Percentiles rank a stretch among this genome's conserved stretches.
phyloP scores from a whole-genome alignment of 1,140 invertebrate genomes.

The Diachasmimorpha longicaudata region DNA sequence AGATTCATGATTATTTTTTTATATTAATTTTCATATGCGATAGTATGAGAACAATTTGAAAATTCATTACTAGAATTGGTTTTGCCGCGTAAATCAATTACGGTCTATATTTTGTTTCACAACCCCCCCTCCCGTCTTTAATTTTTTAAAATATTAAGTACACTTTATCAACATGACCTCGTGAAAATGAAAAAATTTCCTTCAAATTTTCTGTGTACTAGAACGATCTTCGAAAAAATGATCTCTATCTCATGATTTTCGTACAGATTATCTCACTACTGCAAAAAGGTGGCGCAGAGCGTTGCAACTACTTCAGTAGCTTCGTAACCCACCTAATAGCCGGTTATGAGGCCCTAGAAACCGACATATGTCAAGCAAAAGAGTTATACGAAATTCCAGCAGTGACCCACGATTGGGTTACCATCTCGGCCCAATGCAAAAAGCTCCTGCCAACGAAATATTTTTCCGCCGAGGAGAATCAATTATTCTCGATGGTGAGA shows the following conservation, averaged over 20 bases:
- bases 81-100: no score
- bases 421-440: constrained; percentile 72
- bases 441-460: constrained; percentile 65
- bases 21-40: no score
- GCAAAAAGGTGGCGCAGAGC: constrained; percentile 82
- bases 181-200: no score
- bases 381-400: constrained; percentile 91
- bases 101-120: no score
- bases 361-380: constrained; percentile 81
- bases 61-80: no score
- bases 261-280: constrained; percentile 78
- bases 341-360: constrained; percentile 79
- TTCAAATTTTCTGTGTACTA: no score
- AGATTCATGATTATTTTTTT: no score
- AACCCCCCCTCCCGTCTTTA: no score
- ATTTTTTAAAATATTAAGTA: no score
- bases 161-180: no score
- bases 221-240: no score
- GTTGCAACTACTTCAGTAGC: constrained; percentile 83
- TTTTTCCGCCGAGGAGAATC: constrained; percentile 67
- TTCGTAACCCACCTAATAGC: constrained; percentile 89
- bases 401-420: constrained; percentile 84
- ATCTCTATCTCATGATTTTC: neutral
- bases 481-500: constrained; percentile 76
- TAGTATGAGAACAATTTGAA: no score